Percentiles rank a stretch among this genome's conserved stretches.
Evolutionary conservation across 2,797 vertebrate genomes (phyloP).

Genomic region (Dendrocincla fuliginosa): DNA sequence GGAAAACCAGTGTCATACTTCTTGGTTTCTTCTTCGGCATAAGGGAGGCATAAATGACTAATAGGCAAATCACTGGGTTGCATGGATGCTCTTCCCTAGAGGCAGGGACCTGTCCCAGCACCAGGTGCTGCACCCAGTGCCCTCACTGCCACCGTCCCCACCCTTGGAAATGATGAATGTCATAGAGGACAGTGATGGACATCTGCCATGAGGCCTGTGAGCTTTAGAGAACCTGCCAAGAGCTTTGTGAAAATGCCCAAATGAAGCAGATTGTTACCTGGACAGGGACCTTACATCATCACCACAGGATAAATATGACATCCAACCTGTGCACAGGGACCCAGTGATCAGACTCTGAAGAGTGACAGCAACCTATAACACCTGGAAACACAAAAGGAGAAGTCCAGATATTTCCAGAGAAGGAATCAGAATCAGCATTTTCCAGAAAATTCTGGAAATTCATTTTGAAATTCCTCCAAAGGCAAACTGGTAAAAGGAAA

Average conservation of each 20-base stretch:
- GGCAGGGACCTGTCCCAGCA: background rate
- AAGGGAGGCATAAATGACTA: background rate
- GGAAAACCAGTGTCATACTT: background rate
- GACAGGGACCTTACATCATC: background rate
- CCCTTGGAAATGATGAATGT: accelerated
- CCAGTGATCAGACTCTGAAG: background rate
- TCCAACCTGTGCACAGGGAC: background rate
- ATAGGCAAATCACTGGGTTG: accelerated
- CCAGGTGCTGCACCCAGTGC: background rate
- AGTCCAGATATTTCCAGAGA: background rate
- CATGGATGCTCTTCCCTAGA: background rate
- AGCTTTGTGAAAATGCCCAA: background rate
- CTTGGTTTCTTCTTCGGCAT: background rate
- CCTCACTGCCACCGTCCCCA: background rate
- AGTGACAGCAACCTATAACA: background rate
- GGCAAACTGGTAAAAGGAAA: background rate
- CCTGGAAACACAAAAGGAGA: background rate
- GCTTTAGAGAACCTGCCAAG: background rate
- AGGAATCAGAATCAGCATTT: background rate
- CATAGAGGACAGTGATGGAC: accelerated
- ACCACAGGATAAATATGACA: too few relatives aligned
- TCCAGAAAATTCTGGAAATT: background rate
- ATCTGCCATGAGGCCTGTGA: accelerated
- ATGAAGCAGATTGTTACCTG: accelerated
- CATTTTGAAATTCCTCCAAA: background rate